A percentile compares a stretch with the other conserved stretches of the same genome.
phyloP scores from a whole-genome alignment of 1,140 invertebrate species.

The Bombus haemorrhoidalis region DNA sequence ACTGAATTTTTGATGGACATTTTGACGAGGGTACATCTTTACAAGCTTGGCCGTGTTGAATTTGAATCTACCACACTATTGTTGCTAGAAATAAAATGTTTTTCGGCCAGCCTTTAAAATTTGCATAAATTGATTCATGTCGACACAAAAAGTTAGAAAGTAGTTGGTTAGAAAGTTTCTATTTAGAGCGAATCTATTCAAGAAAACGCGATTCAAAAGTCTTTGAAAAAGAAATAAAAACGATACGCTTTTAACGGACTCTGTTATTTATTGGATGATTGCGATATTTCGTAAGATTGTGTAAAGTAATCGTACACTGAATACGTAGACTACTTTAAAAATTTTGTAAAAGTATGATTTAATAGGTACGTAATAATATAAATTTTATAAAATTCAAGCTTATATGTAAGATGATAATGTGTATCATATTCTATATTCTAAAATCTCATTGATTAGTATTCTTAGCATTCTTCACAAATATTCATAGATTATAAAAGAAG shows the following conservation, averaged over 20 bases:
- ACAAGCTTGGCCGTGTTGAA: background rate
- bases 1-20: constrained; percentile 23
- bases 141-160: too few relatives aligned
- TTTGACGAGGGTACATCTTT: constrained; percentile 6
- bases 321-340: too few relatives aligned
- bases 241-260: background rate
- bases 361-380: too few relatives aligned
- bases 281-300: background rate
- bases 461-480: too few relatives aligned
- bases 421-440: too few relatives aligned
- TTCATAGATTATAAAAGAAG: too few relatives aligned
- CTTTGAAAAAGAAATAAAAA: background rate
- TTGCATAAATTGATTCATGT: background rate
- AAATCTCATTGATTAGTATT: too few relatives aligned
- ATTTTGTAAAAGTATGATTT: too few relatives aligned
- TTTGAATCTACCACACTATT: background rate
- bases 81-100: background rate
- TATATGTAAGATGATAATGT: too few relatives aligned
- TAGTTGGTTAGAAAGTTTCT: background rate
- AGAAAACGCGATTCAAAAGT: background rate
- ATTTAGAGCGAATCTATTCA: background rate
- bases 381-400: too few relatives aligned
- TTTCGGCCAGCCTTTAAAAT: constrained; percentile 12
- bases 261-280: background rate
- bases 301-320: too few relatives aligned